Evolutionary conservation across 2,888 invertebrate species (phyloP).

Genomic region (Epinotia nisella): DNA sequence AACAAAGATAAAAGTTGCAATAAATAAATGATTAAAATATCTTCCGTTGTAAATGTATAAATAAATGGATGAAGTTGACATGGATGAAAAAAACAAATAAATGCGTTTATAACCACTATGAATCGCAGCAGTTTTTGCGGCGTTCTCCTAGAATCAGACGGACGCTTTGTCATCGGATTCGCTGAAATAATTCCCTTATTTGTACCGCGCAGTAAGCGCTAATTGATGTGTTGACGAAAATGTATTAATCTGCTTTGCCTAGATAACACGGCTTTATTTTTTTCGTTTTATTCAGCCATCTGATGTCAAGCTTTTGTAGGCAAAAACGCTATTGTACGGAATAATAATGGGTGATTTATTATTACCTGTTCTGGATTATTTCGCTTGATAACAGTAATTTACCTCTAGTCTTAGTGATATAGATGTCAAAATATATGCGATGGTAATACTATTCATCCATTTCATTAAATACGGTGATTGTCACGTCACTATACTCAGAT

Average conservation of each 20-base stretch:
- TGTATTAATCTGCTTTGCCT: slow-evolving; percentile 44
- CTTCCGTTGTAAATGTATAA: no score
- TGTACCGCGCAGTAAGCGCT: slow-evolving; percentile 48
- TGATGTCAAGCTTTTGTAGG: slow-evolving; percentile 22
- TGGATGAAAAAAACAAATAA: neutral
- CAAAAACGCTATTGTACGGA: slow-evolving; percentile 32
- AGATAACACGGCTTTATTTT: slow-evolving; percentile 34
- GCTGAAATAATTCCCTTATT: slow-evolving; percentile 50
- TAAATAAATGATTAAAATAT: no score
- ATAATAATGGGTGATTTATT: slow-evolving; percentile 30
- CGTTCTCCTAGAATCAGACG: slow-evolving; percentile 33
- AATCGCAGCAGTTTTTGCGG: slow-evolving; percentile 9
- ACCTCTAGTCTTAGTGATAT: slow-evolving; percentile 8
- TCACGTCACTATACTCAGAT: no score
- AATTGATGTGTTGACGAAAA: slow-evolving; percentile 54
- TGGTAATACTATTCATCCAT: no score
- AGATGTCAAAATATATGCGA: no score
- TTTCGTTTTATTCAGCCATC: slow-evolving; percentile 28
- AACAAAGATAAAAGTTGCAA: no score
- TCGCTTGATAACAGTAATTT: slow-evolving; percentile 18
- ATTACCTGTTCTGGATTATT: slow-evolving; percentile 35
- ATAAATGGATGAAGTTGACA: neutral
- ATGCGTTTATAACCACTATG: neutral
- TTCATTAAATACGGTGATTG: no score
- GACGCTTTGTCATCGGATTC: slow-evolving; percentile 49